Evolutionary conservation across 2,113 vertebrate species (phyloP), one percentile per base, ranked within the genome.

Genomic region (Pundamilia nyererei): DNA sequence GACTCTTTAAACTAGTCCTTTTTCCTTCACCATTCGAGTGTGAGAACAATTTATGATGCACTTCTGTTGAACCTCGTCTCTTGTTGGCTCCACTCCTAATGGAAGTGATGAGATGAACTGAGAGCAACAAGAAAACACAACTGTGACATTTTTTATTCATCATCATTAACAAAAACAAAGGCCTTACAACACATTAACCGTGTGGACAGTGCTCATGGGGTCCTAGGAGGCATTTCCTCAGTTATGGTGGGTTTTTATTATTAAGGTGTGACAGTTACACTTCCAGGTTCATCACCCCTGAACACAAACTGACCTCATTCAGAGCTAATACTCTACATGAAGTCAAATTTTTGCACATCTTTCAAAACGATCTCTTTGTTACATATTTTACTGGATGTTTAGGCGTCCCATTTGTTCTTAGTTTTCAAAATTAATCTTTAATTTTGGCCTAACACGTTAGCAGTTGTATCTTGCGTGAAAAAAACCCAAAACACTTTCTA

Each of bases 101-200:
- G 15, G 42, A 49, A 7, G 42, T 17, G 15, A 49, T 31, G 15
- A 75, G 24, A 51, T 77, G 10, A 33, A n/a, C 1, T 8, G 26
- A 51, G 0, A 17, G 2, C 24, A 49, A 9, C 79, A 84, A 68
- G 40, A 49, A 86, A 68, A 3, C 26, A 77, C 42, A 88, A 35
- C 35, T 89, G 49, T 68, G 49, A 86, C 58, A 86, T 87, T 86
- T 89, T 95, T 84, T 79, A 92, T 96, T 93, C 15, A 88, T 92
- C 45, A 91, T 17, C 49, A 86, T 91, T 82, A 94, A 95, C 75
- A 91, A 93, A 90, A 92, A 90, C 33, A 87, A n/a, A 87, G 49
- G 86, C 80, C 19, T 85, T 17, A 87, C 53, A 40, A 85, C 77
- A 89, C 72, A 62, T 47, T 35, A 80, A 84, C 55, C 2, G 6